These are phyloP conservation scores for Urechis unicinctus DNA, from an alignment of 2,888 invertebrate genomes.

Conservation along the genomic window DNA sequence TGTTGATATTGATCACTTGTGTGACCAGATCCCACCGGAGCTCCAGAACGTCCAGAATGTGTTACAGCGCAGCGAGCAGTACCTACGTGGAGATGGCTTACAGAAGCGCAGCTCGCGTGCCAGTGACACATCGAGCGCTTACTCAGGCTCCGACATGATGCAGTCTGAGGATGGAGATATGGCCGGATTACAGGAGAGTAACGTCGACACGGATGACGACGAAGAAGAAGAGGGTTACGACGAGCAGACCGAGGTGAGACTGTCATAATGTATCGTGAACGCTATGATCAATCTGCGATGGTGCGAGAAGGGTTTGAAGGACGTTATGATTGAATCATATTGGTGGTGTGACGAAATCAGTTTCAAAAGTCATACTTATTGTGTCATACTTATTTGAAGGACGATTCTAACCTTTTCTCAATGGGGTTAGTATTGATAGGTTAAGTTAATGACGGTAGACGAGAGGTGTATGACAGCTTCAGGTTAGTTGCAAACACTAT, in stretches of 20 bases:
- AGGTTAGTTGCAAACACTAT: too few relatives aligned
- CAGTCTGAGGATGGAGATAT: slow-evolving; percentile 60
- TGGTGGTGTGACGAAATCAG: background rate
- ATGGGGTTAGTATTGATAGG: too few relatives aligned
- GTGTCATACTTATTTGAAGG: too few relatives aligned
- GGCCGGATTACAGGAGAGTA: slow-evolving; percentile 85
- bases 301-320: background rate
- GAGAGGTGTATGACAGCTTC: too few relatives aligned
- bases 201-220: slow-evolving; percentile 23
- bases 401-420: too few relatives aligned
- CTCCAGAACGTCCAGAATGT: slow-evolving; percentile 14
- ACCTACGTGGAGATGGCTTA: background rate
- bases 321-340: background rate
- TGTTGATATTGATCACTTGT: background rate
- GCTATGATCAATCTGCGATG: background rate
- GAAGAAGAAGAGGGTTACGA: slow-evolving; percentile 21
- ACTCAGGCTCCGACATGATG: slow-evolving; percentile 93
- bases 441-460: too few relatives aligned
- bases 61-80: slow-evolving; percentile 13
- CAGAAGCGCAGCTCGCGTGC: slow-evolving; percentile 67
- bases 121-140: slow-evolving; percentile 89
- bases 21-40: slow-evolving; percentile 18
- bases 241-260: slow-evolving; percentile 10
- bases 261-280: background rate
- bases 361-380: too few relatives aligned